Base-by-base conservation (phyloP, 2,888 invertebrate genomes). In the Choristoneura rosaceana region DNA sequence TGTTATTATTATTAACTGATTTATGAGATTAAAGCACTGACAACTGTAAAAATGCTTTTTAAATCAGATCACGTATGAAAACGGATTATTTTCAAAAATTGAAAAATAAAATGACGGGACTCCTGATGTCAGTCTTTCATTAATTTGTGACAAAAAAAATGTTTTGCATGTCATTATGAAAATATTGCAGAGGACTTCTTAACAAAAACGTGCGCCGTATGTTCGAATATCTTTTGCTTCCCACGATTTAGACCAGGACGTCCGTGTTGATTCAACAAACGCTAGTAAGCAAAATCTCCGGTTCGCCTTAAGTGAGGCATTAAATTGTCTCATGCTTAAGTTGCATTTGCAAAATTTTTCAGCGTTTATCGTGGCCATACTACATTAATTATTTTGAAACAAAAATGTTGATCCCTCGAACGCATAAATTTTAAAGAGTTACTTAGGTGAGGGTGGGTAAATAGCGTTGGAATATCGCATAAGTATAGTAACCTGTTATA, bases 181-280 rank as follows among this genome's bases (percentile, higher is more conserved):
- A 65, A 65, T 17, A 55, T 34, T 52, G 64, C 55, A 41, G 55
- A 3, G 25, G 41, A 7, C n/a, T 68, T 43, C 52, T 61, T 12
- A 52, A 55, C 14, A n/a, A 45, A 45, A 64, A 70, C 58, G 63
- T 9, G 45, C 55, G n/a, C 47, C 47, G 1, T 47, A 47, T 45
- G 25, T 43, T 17, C 14, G 55, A 25, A 55, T 60, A 17, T n/a
- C 33, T n/a, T 45, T 45, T 47, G 50, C 15, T 64, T 67, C 71
- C 38, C 71, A 71, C 67, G 67, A 15, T 62, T 38, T 47, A 25
- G 55, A 43, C 47, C 47, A 71, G 67, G 67, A 71, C 55, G 34
- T 71, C 71, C 71, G 62, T 68, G 58, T 71, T 71, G 45, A 50
- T 68, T 67, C 67, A 47, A 47, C 34, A 25, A 55, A 55, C 55